Conservation (phyloP, 2,797 vertebrate species). For the Gymnoscopelus microlampas region DNA sequence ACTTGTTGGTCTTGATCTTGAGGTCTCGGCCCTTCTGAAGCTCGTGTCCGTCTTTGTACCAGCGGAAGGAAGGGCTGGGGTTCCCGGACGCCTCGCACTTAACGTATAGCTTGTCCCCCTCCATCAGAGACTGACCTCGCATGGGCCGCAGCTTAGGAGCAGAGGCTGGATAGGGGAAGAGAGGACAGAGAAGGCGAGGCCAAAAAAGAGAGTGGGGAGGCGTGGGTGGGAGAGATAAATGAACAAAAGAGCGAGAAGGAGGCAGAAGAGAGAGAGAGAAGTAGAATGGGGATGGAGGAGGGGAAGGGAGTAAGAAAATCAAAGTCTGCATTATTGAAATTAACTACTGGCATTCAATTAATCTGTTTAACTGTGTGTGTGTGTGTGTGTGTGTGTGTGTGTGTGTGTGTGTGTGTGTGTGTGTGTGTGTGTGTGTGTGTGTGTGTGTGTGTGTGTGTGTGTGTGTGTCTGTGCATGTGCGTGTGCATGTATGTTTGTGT, state of each 20-base stretch:
- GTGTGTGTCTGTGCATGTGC: background rate
- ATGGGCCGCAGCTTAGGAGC: constrained; percentile 91
- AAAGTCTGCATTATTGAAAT: constrained; percentile 51
- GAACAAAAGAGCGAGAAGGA: background rate
- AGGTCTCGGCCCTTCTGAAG: constrained; percentile 94
- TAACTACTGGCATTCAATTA: constrained; percentile 35
- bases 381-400: constrained; percentile 14
- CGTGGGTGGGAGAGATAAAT: background rate
- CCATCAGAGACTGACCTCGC: constrained; percentile 88
- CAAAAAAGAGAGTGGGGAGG: background rate
- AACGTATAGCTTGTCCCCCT: constrained; percentile 92
- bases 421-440: constrained; percentile 7
- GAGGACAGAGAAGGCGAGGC: constrained; percentile 32
- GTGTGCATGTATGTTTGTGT: constrained; percentile 4
- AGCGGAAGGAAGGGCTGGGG: constrained; percentile 93
- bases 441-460: background rate
- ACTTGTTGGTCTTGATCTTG: constrained; percentile 95
- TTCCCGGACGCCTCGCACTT: constrained; percentile 94
- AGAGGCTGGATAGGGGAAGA: constrained; percentile 77
- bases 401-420: background rate
- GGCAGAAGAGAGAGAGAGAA: background rate
- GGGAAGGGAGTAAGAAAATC: constrained; percentile 23
- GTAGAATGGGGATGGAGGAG: background rate
- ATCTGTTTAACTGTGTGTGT: constrained; percentile 17
- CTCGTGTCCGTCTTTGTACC: constrained; percentile 96